Evolutionary conservation across 92 coral and sea anemone species (phyloP), one percentile per base, ranked within the genome.

Genomic region (Actinostola sp.): DNA sequence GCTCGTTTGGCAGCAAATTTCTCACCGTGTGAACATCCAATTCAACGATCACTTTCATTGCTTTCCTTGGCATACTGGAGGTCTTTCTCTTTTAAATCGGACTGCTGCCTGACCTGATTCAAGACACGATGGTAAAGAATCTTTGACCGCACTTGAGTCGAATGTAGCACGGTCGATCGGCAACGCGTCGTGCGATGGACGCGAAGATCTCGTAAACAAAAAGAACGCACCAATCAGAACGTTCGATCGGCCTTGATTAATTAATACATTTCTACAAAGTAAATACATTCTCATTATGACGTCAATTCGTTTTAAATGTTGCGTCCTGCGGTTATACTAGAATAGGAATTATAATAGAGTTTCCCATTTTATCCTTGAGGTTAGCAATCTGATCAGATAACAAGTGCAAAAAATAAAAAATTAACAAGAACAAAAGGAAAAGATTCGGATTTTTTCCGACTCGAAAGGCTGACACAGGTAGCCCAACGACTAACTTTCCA

Each of bases 21-120:
- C 95, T 82, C 68, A 94, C 98, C 73, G 95, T 87, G 49, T 94
- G 98, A 28, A 92, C 82, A 64, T 94, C 98, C 61, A 94, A 14
- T 43, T 94, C 98, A n/a, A 94, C 98, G 17, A 94, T 82, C 42
- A 93, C 95, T 77, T 94, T 94, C 98, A 94, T 94, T 35, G 98
- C 98, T 78, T 94, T 94, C 34, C 95, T 97, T 53, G 98, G 98
- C 98, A 94, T 94, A 44, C 20, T 80, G 29, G 25, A 32, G 39
- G 35, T n/a, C 23, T 26, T 23, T 54, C 58, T 52, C 65, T 41
- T 17, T 20, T 71, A 38, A 67, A 36, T 66, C 66, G 51, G 45
- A 48, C 46, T 8, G 16, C 32, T 7, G n/a, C 25, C 26, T 25
- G 58, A 38, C 62, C 34, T 31, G 11, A 14, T 68, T 68, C 17